Percentiles rank a stretch among this genome's conserved stretches.
These are phyloP conservation scores for Peromyscus californicus DNA, from an alignment of 2,113 vertebrate genomes.

Conservation along the genomic window DNA sequence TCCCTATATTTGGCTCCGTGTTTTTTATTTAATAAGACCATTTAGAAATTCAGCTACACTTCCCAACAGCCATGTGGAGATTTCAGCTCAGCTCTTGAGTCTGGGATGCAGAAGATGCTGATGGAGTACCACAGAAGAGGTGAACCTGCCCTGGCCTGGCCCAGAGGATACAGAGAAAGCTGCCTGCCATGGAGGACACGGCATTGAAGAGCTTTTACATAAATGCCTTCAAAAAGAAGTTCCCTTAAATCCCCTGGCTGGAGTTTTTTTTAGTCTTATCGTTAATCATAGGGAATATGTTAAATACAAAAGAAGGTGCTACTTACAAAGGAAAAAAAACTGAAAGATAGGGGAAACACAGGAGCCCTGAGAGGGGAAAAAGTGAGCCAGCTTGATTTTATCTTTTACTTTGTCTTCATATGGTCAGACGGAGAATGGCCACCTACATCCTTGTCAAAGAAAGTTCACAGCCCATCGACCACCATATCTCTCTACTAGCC, in stretches of 20 bases:
- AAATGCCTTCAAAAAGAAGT: not conserved
- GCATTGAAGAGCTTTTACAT: not conserved
- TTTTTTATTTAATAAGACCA: too few relatives aligned
- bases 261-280: not conserved
- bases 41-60: too few relatives aligned
- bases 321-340: not conserved
- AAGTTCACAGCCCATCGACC: not conserved
- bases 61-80: not conserved
- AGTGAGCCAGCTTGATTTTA: not conserved
- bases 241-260: not conserved
- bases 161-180: not conserved
- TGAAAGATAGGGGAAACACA: not conserved
- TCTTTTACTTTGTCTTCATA: not conserved
- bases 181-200: not conserved
- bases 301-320: not conserved
- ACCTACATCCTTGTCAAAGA: not conserved
- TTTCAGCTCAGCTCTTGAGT: not conserved
- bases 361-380: not conserved
- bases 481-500: not conserved
- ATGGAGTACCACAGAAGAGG: not conserved
- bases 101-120: not conserved
- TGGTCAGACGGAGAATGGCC: not conserved
- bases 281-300: not conserved
- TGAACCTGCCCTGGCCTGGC: not conserved
- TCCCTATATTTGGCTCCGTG: too few relatives aligned